Percentiles rank a stretch among this genome's conserved stretches.
Evolutionary conservation across 2,888 invertebrate species (phyloP).

Genomic region (Lithosia quadra): DNA sequence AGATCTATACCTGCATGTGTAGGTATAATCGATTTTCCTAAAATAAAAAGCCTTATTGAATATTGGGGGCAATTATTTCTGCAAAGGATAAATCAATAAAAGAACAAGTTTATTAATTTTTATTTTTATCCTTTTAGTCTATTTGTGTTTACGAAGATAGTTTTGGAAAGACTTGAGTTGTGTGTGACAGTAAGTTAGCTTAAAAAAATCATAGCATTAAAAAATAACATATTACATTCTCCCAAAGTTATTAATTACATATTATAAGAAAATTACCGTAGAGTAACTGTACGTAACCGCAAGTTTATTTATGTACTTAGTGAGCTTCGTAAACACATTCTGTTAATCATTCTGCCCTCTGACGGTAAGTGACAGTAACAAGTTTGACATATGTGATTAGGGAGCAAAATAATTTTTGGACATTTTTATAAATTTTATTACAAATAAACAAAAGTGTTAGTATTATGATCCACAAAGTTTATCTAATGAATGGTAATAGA

Average conservation of each 20-base stretch:
- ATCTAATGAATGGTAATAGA: conserved; percentile 14
- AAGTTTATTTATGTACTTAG: background rate
- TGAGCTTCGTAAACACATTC: conserved; percentile 56
- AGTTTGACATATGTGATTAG: conserved; percentile 61
- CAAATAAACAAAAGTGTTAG: conserved; percentile 42
- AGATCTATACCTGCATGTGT: background rate
- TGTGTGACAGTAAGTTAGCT: background rate
- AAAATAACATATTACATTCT: background rate
- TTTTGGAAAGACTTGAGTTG: background rate
- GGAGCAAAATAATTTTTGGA: conserved; percentile 56
- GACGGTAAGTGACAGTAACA: conserved; percentile 39
- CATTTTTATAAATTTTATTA: conserved; percentile 46
- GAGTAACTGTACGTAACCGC: background rate
- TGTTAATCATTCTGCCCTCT: conserved; percentile 51
- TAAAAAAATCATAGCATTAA: background rate
- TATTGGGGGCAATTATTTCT: background rate
- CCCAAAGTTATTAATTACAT: background rate
- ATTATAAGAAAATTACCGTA: background rate
- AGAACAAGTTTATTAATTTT: background rate
- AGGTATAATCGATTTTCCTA: background rate
- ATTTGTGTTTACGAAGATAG: conserved; percentile 6
- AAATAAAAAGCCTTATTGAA: too few species aligned
- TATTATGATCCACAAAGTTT: conserved; percentile 29
- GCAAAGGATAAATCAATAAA: background rate
- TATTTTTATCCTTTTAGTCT: background rate